A percentile compares a stretch with the other conserved stretches of the same genome.
Conservation (phyloP, 1,140 invertebrate species). For the Whitmania pigra region DNA sequence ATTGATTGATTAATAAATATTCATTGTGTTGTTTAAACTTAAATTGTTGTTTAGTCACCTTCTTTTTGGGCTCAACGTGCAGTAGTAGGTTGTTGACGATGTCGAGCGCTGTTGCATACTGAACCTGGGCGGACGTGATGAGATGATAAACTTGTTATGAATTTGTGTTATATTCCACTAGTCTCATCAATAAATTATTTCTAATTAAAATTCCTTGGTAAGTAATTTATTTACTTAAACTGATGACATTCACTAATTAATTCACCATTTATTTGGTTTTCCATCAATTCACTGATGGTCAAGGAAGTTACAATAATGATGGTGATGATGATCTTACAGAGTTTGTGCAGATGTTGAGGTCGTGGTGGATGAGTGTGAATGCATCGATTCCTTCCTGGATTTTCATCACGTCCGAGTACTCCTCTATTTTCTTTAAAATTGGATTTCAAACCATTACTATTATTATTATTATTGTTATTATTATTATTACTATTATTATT, state of each 20-base stretch:
- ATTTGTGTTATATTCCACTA: too few relatives aligned
- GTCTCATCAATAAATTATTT: too few relatives aligned
- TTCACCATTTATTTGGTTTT: too few relatives aligned
- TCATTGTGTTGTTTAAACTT: background rate
- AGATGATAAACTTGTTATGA: too few relatives aligned
- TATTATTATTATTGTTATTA: too few relatives aligned
- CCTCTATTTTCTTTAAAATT: constrained; percentile 30
- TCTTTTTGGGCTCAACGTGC: constrained; percentile 87
- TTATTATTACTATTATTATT: too few relatives aligned
- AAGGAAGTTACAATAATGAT: background rate
- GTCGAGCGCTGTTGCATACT: constrained; percentile 90
- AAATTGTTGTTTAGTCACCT: constrained; percentile 57
- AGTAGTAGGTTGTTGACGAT: constrained; percentile 91
- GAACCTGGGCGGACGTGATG: constrained; percentile 35
- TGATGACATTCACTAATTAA: too few relatives aligned
- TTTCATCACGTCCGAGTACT: constrained; percentile 38
- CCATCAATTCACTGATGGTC: background rate
- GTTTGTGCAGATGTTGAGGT: constrained; percentile 91
- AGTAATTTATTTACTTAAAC: too few relatives aligned
- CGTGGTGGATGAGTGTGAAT: constrained; percentile 94
- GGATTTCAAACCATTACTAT: constrained; percentile 32
- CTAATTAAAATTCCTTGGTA: too few relatives aligned
- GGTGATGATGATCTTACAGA: constrained; percentile 49
- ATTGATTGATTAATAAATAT: too few relatives aligned
- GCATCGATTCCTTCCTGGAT: constrained; percentile 77